phyloP scores from a whole-genome alignment of 2,797 vertebrate species.

The Nyctibius grandis region DNA sequence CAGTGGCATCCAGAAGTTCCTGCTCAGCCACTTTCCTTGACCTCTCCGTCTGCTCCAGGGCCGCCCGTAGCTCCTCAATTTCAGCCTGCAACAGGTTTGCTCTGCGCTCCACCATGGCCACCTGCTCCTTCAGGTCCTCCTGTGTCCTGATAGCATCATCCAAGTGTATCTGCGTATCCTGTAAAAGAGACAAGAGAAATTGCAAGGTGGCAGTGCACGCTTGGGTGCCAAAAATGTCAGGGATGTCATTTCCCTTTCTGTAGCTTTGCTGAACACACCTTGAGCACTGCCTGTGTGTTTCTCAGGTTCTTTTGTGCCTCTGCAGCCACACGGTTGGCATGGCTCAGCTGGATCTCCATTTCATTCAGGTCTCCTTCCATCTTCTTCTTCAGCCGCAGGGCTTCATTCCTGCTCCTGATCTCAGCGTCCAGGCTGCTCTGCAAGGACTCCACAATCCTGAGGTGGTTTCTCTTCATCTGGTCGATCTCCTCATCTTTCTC shows the following conservation, averaged over 20 bases:
- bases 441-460: too few relatives aligned
- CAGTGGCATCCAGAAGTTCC: slow-evolving; percentile 74
- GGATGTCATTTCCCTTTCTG: background rate
- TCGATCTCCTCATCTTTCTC: too few relatives aligned
- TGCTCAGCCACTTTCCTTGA: slow-evolving; percentile 16
- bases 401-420: too few relatives aligned
- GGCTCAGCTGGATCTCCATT: slow-evolving; percentile 80
- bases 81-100: background rate
- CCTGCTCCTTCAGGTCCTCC: background rate
- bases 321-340: slow-evolving; percentile 71
- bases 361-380: slow-evolving; percentile 80
- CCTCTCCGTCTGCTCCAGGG: background rate
- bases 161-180: background rate
- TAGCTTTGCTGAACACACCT: slow-evolving; percentile 38
- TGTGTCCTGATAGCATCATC: background rate
- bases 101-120: background rate
- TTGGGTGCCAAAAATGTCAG: background rate
- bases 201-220: too few relatives aligned
- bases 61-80: background rate
- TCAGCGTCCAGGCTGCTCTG: too few relatives aligned
- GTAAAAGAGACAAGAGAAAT: background rate
- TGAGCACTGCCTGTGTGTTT: slow-evolving; percentile 70
- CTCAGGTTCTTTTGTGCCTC: slow-evolving; percentile 58
- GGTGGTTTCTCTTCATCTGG: too few relatives aligned
- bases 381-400: slow-evolving; percentile 75